A percentile compares a stretch with the other conserved stretches of the same genome.
phyloP scores from a whole-genome alignment of 2,113 vertebrate species.

The Cryptotis parvus region DNA sequence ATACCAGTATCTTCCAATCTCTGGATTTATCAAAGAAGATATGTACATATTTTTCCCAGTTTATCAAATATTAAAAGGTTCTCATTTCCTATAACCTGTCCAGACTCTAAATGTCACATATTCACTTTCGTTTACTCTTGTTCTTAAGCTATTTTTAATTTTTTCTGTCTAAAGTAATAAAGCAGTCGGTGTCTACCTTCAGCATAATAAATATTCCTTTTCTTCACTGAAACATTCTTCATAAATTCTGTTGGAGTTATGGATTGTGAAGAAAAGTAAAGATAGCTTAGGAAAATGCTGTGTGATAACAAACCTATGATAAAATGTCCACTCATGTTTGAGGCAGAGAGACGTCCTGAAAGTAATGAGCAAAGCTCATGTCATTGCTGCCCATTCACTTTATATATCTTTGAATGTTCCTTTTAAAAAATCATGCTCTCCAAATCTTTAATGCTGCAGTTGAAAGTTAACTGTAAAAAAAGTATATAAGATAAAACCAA shows the following conservation, averaged over 20 bases:
- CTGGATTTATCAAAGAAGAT: background rate
- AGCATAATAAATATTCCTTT: slow-evolving; percentile 3
- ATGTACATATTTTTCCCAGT: background rate
- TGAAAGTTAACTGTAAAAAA: background rate
- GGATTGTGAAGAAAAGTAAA: background rate
- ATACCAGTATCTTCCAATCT: background rate
- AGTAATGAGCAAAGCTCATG: background rate
- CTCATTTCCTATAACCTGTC: background rate
- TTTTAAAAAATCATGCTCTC: background rate
- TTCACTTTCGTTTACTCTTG: background rate
- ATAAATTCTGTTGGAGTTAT: background rate
- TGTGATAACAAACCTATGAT: background rate
- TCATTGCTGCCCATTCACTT: background rate
- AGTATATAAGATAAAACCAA: background rate
- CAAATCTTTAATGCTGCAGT: background rate
- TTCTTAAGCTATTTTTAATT: background rate
- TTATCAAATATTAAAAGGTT: slow-evolving; percentile 2
- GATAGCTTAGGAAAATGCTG: background rate
- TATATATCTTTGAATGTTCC: background rate
- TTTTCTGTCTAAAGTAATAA: background rate
- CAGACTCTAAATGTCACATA: background rate
- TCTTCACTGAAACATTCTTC: background rate
- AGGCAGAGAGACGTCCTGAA: background rate
- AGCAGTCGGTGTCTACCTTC: background rate
- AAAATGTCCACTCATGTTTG: background rate